A percentile compares a stretch with the other conserved stretches of the same genome.
Conservation (phyloP, 2,888 invertebrate genomes). For the Apamea anceps region DNA sequence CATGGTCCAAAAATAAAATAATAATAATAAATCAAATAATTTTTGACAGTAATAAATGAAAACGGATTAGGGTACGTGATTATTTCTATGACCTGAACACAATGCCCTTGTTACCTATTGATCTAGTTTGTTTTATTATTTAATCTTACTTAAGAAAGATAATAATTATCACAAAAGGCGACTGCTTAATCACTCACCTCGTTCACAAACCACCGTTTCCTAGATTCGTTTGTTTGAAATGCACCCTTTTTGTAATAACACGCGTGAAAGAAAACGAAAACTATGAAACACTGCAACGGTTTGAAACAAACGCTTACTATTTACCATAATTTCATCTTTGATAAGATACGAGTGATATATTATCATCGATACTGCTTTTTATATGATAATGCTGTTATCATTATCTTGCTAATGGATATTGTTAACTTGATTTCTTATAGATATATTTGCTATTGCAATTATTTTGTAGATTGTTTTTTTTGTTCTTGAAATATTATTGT, state of each 20-base stretch:
- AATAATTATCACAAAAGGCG: constrained; percentile 11
- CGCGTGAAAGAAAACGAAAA: constrained; percentile 67
- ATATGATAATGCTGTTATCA: constrained; percentile 62
- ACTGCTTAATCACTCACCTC: constrained; percentile 52
- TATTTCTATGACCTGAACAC: neutral
- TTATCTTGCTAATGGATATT: constrained; percentile 69
- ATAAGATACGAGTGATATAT: constrained; percentile 75
- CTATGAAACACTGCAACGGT: constrained; percentile 75
- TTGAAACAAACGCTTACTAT: constrained; percentile 69
- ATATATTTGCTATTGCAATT: constrained; percentile 59
- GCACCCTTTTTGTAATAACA: constrained; percentile 73
- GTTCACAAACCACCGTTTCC: constrained; percentile 54
- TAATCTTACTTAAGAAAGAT: constrained; percentile 7
- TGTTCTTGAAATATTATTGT: neutral
- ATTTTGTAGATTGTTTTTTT: constrained; percentile 38
- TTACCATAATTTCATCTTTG: constrained; percentile 83
- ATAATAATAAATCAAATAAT: neutral
- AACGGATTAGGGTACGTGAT: neutral
- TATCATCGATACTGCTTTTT: constrained; percentile 64
- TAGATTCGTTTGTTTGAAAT: constrained; percentile 74
- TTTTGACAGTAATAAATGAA: neutral
- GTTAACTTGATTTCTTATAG: constrained; percentile 72
- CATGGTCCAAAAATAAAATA: neutral
- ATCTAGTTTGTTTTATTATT: neutral
- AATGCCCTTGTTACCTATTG: constrained; percentile 6